Percentiles rank a stretch among this genome's conserved stretches.
Evolutionary conservation across 1,140 invertebrate genomes (phyloP).

Genomic region (Stenopsyche tienmushanensis): DNA sequence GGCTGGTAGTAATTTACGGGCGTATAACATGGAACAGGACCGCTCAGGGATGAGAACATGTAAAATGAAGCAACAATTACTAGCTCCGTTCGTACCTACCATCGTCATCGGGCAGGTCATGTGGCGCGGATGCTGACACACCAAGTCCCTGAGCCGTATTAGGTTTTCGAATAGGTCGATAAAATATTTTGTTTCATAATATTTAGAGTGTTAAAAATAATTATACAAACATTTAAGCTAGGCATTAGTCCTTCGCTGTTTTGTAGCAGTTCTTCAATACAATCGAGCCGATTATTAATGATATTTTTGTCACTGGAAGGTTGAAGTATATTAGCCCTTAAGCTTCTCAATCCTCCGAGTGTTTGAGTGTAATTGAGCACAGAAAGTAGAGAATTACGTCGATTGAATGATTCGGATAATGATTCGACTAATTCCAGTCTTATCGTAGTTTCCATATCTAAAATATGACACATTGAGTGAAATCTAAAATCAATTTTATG

Average conservation of each 20-base stretch:
- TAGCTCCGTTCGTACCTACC: no score
- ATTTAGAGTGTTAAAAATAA: no score
- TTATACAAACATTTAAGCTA: slow-evolving; percentile 49
- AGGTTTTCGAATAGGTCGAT: no score
- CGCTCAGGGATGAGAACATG: no score
- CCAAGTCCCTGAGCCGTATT: no score
- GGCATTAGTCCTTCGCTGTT: slow-evolving; percentile 62
- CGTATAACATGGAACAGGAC: no score
- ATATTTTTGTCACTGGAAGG: slow-evolving; percentile 66
- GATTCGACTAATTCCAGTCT: slow-evolving; percentile 72
- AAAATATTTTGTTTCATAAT: no score
- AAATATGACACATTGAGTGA: slow-evolving; percentile 32
- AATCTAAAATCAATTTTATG: slow-evolving; percentile 18
- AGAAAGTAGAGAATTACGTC: slow-evolving; percentile 64
- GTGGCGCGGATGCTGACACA: no score
- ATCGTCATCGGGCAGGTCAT: no score
- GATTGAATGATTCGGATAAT: slow-evolving; percentile 46
- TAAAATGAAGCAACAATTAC: no score
- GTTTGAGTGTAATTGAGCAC: slow-evolving; percentile 80
- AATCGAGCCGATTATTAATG: slow-evolving; percentile 69
- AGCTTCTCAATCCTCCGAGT: slow-evolving; percentile 67
- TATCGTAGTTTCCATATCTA: slow-evolving; percentile 68
- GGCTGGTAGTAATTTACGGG: no score
- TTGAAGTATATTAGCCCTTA: slow-evolving; percentile 82
- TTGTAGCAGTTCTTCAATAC: slow-evolving; percentile 72